Conservation (phyloP, 2,113 vertebrate genomes). For the Tauraco erythrolophus region DNA sequence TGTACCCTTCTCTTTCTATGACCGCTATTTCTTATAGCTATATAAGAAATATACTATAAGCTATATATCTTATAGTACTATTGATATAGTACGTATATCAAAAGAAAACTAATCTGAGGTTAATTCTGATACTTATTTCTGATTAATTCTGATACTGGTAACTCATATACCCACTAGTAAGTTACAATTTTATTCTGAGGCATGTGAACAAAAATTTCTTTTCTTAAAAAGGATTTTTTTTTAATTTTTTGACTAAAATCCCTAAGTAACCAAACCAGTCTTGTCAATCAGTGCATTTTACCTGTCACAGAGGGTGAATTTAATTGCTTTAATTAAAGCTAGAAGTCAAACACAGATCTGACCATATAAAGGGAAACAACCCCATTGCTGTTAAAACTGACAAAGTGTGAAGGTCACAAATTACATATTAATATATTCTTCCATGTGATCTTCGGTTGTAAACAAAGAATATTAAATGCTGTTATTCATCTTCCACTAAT, state of each 20-base stretch:
- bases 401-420: constrained; percentile 49
- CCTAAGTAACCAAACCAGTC: background rate
- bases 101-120: background rate
- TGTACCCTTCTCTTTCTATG: background rate
- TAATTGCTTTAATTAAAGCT: constrained; percentile 76
- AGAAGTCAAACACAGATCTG: constrained; percentile 1
- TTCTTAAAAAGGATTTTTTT: background rate
- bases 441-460: constrained; percentile 73
- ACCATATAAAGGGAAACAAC: constrained; percentile 36
- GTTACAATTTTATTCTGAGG: background rate
- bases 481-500: constrained; percentile 74
- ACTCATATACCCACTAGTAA: background rate
- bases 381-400: constrained; percentile 50
- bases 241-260: background rate
- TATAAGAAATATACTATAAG: too few species aligned
- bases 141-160: background rate
- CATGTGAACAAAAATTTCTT: background rate
- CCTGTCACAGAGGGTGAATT: constrained; percentile 34
- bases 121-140: background rate
- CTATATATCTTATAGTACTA: too few species aligned
- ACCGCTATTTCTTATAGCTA: background rate
- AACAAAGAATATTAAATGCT: constrained; percentile 81
- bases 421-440: constrained; percentile 77
- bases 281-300: background rate
- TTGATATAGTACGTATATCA: background rate